Evolutionary conservation across 2,888 invertebrate genomes (phyloP), one percentile per base, ranked within the genome.

Genomic region (Drosophila emarginata): DNA sequence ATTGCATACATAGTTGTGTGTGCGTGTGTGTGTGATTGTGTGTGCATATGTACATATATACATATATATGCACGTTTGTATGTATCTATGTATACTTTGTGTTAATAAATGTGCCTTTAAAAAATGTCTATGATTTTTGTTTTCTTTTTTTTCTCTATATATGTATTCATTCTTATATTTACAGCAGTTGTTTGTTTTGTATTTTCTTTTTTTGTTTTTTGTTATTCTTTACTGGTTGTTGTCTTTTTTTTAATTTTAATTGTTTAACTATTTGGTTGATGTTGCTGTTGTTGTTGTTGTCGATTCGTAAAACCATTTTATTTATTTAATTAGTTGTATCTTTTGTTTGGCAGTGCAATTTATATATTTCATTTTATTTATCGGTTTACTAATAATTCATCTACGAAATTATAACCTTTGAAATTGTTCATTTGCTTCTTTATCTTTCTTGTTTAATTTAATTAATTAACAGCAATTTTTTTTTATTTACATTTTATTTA

Each of bases 261-360:
- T 36, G 28, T 62, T 56, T 37, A 28, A 54, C 56, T 66, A 28
- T 39, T 66, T 60, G 15, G 61, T 64, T 65, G 45, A 62, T 59
- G 45, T 72, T 63, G 12, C 6, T 28, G 28, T 28, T 28, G 28
- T 9, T 65, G 45, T 65, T 59, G 50, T 72, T 63, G n/a, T 28
- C 32, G 54, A 66, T 76, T 62, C 62, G 36, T 78, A 66, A 79
- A 71, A 70, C 77, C 76, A 62, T 77, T 65, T 73, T 63, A 72
- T 52, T 61, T 59, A 61, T 68, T 79, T 73, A 69, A 78, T 82
- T 81, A 77, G 79, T 83, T 88, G 89, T 90, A 89, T 89, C 89
- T 89, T 87, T 89, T 88, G 67, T 73, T 90, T 90, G 90, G 90
- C 90, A 90, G 90, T 90, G 90, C 90, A 90, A 21, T 90, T 90